Conservation (phyloP, 2,888 invertebrate species). For the Dryobota labecula region DNA sequence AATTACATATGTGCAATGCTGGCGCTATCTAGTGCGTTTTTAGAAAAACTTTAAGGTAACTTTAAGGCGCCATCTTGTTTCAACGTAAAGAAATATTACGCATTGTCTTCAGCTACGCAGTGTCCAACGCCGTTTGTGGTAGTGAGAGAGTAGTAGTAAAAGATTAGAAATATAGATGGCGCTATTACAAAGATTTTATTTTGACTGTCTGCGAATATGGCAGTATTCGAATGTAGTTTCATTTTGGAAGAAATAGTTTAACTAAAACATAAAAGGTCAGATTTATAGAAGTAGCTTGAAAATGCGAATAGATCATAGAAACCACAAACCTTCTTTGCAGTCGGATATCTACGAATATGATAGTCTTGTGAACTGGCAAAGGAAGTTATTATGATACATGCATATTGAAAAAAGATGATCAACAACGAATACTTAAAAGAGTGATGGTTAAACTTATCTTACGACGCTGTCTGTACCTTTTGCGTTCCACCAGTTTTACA, state of each 20-base stretch:
- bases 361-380: background rate
- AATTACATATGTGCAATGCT: no score
- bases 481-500: constrained; percentile 11
- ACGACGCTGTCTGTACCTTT: background rate
- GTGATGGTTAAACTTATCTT: background rate
- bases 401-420: background rate
- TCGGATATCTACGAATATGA: background rate
- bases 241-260: background rate
- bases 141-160: background rate
- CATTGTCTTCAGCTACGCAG: background rate
- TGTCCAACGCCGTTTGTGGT: background rate
- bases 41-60: background rate
- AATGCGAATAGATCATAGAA: background rate
- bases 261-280: background rate
- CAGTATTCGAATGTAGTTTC: background rate
- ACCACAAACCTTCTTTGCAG: no score
- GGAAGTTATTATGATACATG: no score
- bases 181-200: background rate
- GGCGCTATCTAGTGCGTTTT: constrained; percentile 33
- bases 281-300: background rate
- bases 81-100: background rate
- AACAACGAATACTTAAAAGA: background rate
- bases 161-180: constrained; percentile 20
- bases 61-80: constrained; percentile 47
- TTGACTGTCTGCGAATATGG: background rate